These are phyloP conservation scores for Cyanoramphus novaezelandiae DNA, from an alignment of 2,113 vertebrate species.

Conservation along the genomic window DNA sequence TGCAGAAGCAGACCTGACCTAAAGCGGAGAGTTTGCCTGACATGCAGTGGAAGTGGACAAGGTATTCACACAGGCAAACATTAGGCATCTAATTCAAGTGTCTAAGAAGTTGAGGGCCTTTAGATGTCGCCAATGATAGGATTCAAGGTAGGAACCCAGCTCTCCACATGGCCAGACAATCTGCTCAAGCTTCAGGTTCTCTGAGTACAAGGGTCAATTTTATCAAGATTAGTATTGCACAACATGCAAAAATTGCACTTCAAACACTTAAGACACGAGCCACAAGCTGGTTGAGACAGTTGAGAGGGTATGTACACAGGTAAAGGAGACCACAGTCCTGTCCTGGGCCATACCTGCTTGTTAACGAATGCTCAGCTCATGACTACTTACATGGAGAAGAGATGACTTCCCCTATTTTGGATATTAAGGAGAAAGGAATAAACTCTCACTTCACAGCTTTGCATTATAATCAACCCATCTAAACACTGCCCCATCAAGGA, in stretches of 20 bases:
- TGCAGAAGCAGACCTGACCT: not conserved
- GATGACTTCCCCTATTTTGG: not conserved
- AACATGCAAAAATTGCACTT: not conserved
- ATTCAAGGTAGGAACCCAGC: not conserved
- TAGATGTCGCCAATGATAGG: not conserved
- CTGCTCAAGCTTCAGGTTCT: not conserved
- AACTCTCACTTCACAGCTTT: not conserved
- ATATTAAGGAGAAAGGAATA: not conserved
- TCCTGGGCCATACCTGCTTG: rapidly evolving
- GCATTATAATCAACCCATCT: not conserved
- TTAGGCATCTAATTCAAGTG: not conserved
- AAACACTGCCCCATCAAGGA: not conserved
- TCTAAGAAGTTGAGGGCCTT: not conserved
- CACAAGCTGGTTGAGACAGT: not conserved
- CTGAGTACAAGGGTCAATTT: not conserved
- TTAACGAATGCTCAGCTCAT: not conserved
- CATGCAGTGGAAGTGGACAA: not conserved
- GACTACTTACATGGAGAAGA: not conserved
- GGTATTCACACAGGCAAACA: not conserved
- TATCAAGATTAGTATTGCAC: not conserved
- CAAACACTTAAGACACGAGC: not conserved
- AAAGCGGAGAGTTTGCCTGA: not conserved
- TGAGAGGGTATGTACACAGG: not conserved
- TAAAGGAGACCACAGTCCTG: not conserved
- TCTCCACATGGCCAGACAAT: rapidly evolving